Base-by-base conservation (phyloP, 2,113 vertebrate genomes). In the Marmota monax region DNA sequence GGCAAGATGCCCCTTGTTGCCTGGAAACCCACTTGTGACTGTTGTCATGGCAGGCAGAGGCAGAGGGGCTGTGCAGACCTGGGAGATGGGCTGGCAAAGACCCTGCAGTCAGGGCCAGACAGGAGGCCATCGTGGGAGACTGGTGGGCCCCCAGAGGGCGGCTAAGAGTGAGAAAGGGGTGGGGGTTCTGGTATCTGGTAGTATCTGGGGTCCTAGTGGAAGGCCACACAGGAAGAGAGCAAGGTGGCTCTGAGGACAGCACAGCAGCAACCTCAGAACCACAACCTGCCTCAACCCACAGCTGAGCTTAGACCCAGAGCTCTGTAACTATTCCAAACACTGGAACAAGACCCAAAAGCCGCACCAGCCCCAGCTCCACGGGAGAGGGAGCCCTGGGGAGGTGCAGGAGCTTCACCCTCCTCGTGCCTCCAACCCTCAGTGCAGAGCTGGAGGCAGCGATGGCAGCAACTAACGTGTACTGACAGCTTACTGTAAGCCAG, bases 1-100 rank as follows among this genome's bases (percentile, higher is more conserved):
- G 39, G 80, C 72, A 88, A 45, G 82, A 42, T 91, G 82, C 79
- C 88, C 91, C 61, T 63, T 5, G 85, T 95, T 96, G 95, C 97
- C 89, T 89, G 89, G 96, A 94, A 88, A 93, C 95, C 39, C 80
- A 7, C 14, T 0, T 1, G 0, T 17, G 63, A 14, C 89, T 84
- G 94, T 91, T 96, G 91, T 86, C 95, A 51, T 74, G 88, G 53
- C 76, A 80, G 92, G 56, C 11, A 1, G 77, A 65, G 67, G 83
- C 1, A 3, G 80, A 70, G 74, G 85, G 88, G 72, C 79, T 76
- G 72, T 74, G 5, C 6, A 9, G 70, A 89, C 82, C 76, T 42
- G 67, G 77, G 77, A 78, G 79, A 65, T 17, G 72, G 25, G n/a
- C 69, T 22, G 14, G 2, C 7, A 53, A 37, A 45, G 65, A 45